These are phyloP conservation scores for Melieria picta DNA, from an alignment of 2,888 invertebrate species.

Conservation along the genomic window DNA sequence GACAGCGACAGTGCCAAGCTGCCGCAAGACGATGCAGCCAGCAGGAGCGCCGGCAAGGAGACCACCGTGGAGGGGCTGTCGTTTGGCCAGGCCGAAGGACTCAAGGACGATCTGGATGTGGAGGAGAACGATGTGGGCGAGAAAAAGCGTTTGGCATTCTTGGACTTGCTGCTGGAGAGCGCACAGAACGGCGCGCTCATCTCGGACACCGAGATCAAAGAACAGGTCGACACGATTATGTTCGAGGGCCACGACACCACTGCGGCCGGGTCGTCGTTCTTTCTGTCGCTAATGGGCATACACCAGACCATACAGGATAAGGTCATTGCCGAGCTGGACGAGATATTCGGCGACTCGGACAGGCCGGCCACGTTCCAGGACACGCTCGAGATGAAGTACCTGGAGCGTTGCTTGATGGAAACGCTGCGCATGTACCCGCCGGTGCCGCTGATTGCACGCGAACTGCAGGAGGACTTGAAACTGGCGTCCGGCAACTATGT, in stretches of 20 bases:
- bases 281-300: constrained; percentile 80
- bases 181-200: constrained; percentile 77
- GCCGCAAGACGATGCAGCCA: constrained; percentile 4
- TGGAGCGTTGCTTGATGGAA: constrained; percentile 84
- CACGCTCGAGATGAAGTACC: constrained; percentile 85
- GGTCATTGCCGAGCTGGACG: constrained; percentile 77
- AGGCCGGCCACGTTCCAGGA: constrained; percentile 83
- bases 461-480: constrained; percentile 77
- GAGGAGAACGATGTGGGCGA: constrained; percentile 82
- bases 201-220: constrained; percentile 81
- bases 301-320: constrained; percentile 79
- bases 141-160: constrained; percentile 85
- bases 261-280: constrained; percentile 83
- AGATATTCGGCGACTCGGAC: constrained; percentile 80
- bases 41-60: neutral
- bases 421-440: constrained; percentile 83
- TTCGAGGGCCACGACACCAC: constrained; percentile 89
- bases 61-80: constrained; percentile 74
- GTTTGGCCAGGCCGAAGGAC: constrained; percentile 76
- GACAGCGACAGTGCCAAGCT: constrained; percentile 32
- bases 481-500: constrained; percentile 75
- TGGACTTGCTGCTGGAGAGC: constrained; percentile 85
- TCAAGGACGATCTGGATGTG: constrained; percentile 84
- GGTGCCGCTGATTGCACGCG: constrained; percentile 79
- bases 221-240: constrained; percentile 88